phyloP scores from a whole-genome alignment of 2,113 vertebrate species.

The Nipponia nippon region DNA sequence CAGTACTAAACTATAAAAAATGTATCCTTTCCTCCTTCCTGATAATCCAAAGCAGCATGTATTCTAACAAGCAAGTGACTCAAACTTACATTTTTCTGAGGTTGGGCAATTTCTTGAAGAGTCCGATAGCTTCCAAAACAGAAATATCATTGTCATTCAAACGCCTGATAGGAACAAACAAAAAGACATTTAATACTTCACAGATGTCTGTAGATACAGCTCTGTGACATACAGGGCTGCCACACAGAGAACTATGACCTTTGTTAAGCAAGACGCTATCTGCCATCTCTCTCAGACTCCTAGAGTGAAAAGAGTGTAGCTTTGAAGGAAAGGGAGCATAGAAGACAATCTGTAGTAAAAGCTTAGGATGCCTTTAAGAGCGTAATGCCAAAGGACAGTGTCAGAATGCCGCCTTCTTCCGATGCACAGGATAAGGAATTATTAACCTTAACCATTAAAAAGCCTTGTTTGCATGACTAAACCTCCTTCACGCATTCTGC shows the following conservation, averaged over 20 bases:
- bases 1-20: neutral
- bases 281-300: neutral
- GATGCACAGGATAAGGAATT: neutral
- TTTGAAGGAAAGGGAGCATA: neutral
- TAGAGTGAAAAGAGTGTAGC: neutral
- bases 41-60: neutral
- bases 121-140: slow-evolving; percentile 83
- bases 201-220: neutral
- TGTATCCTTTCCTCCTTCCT: neutral
- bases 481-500: neutral
- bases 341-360: neutral
- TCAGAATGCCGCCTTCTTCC: neutral
- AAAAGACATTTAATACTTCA: neutral
- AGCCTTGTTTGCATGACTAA: neutral
- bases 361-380: neutral
- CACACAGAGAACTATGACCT: neutral
- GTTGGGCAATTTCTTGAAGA: slow-evolving; percentile 93
- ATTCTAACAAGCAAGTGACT: neutral
- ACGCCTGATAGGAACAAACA: slow-evolving; percentile 75
- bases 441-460: neutral
- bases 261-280: neutral
- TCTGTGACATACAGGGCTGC: neutral
- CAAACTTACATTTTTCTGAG: slow-evolving; percentile 89
- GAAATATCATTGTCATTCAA: slow-evolving; percentile 95
- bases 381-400: neutral